These are phyloP conservation scores for Orthonyx spaldingii DNA, from an alignment of 2,113 vertebrate species.

Conservation along the genomic window DNA sequence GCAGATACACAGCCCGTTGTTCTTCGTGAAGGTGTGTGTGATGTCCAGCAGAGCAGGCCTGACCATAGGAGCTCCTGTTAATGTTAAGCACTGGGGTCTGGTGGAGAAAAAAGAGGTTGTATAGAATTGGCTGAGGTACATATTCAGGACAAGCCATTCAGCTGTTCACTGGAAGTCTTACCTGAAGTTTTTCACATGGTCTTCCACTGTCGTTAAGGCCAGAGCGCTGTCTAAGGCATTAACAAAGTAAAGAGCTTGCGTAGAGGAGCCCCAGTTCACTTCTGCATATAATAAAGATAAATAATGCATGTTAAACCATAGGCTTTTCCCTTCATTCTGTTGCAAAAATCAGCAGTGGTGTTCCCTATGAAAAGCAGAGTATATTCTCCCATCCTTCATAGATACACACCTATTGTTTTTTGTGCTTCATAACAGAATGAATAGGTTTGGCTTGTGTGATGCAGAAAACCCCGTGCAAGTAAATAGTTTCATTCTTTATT, in stretches of 20 bases:
- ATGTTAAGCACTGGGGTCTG: slow-evolving; percentile 89
- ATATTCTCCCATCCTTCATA: not conserved
- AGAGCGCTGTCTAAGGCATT: slow-evolving; percentile 88
- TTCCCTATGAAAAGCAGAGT: not conserved
- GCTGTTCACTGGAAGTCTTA: slow-evolving; percentile 38
- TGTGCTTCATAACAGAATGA: not conserved
- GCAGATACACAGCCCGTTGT: slow-evolving; percentile 88
- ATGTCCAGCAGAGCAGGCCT: slow-evolving; percentile 92
- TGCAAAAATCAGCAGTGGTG: not conserved
- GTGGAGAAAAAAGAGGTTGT: not conserved
- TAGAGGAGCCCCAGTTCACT: slow-evolving; percentile 97
- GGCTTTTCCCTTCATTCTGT: not conserved
- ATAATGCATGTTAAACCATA: not conserved
- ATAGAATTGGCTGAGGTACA: not conserved
- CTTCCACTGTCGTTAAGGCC: slow-evolving; percentile 83
- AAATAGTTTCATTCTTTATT: not conserved
- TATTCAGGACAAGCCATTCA: not conserved
- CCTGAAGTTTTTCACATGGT: slow-evolving; percentile 98
- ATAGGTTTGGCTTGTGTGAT: not conserved
- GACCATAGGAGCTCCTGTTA: slow-evolving; percentile 83
- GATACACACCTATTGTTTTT: not conserved
- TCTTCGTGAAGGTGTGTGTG: slow-evolving; percentile 87
- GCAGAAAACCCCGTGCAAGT: not conserved
- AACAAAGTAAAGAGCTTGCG: slow-evolving; percentile 89
- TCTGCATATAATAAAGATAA: slow-evolving; percentile 72